Base-by-base conservation (phyloP, 53 echinoderm and acorn worm species). In the Astropecten irregularis region DNA sequence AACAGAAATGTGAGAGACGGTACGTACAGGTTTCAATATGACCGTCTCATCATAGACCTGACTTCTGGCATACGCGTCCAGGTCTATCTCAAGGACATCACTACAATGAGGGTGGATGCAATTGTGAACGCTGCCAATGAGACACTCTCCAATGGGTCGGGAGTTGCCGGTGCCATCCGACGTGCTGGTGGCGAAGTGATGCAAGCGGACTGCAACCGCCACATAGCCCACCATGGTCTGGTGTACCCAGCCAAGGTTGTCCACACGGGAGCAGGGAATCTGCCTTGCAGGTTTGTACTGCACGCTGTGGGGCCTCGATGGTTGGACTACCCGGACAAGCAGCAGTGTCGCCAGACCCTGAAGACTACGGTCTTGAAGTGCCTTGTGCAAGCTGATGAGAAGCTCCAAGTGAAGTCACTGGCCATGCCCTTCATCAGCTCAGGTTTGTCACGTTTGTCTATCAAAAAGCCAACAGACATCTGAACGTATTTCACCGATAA, bases 231-330 rank as follows among this genome's bases (percentile, higher is more conserved):
- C 26, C 71, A 82, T 65, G 90, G 90, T 48, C 68, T 68, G 33
- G 61, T 90, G 49, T 81, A 69, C 52, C 84, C 84, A 15, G 55
- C 85, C 28, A n/a, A 90, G 56, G 90, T 90, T 6, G n/a, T 70
- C 13, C 26, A 66, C 44, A 89, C 89, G 16, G 66, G 56, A 30
- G 83, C 83, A 3, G 89, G 89, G 47, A 68, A 56, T 46, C 38
- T 90, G 54, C 90, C 85, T 0, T 71, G 85, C 50, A 56, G 27
- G 27, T 90, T 77, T 52, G 79, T 90, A 5, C 76, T 90, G 20
- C 90, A 90, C 81, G 90, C 90, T 19, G 89, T 89, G 28, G 89
- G 89, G 56, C 89, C 89, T 44, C 30, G 65, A 15, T 89, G 89
- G 89, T 52, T 16, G 2, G 85, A 85, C 3, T 90, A 90, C 40